These are phyloP conservation scores for Drosophila nigritarsus DNA, from an alignment of 2,888 invertebrate species.

Conservation along the genomic window DNA sequence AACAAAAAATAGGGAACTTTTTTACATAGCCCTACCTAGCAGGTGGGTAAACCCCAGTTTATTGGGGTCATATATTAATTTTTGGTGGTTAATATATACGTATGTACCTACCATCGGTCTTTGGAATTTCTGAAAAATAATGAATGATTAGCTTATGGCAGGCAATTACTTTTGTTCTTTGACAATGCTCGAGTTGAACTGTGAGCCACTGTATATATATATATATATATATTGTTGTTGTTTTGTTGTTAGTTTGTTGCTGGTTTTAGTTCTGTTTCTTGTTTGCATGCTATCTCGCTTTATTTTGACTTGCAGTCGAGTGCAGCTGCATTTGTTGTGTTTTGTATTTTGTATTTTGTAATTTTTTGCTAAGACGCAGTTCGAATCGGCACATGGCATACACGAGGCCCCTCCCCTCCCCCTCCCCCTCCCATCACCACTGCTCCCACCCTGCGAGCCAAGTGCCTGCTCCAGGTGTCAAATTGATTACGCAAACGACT, in stretches of 20 bases:
- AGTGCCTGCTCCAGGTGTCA: constrained; percentile 69
- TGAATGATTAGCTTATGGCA: no score
- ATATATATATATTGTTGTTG: constrained; percentile 3
- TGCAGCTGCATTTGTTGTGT: constrained; percentile 32
- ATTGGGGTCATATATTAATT: no score
- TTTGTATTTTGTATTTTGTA: constrained; percentile 7
- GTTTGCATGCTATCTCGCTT: constrained; percentile 51
- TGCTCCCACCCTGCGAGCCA: neutral
- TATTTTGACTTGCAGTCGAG: constrained; percentile 27
- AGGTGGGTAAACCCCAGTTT: no score
- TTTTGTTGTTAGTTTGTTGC: constrained; percentile 1
- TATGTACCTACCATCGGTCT: no score
- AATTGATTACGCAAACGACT: constrained; percentile 71
- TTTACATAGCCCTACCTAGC: no score
- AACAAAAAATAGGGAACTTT: no score
- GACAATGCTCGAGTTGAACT: no score
- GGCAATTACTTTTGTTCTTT: no score
- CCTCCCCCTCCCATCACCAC: no score
- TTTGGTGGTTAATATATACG: no score
- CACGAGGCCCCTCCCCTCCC: neutral
- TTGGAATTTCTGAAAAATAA: no score
- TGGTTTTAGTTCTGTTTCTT: constrained; percentile 11
- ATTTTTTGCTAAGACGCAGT: constrained; percentile 58
- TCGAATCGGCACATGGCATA: constrained; percentile 37
- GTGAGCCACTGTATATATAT: no score